Evolutionary conservation across 1,140 invertebrate genomes (phyloP).

Genomic region (Drosophila athabasca): DNA sequence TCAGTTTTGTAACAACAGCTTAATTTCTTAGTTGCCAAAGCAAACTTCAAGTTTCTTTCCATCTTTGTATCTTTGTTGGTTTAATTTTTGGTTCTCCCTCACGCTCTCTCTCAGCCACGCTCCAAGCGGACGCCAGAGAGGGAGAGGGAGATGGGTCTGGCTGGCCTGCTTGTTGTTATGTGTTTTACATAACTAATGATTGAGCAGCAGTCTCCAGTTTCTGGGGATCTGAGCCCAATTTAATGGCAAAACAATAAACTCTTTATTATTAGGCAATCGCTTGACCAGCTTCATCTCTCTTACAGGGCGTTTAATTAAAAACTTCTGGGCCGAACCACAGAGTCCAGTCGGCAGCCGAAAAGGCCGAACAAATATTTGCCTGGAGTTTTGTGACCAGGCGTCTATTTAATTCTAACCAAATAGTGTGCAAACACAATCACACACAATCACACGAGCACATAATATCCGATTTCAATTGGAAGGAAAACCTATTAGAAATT

Average conservation of each 20-base stretch:
- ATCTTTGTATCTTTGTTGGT: conserved; percentile 27
- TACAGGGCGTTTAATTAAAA: conserved; percentile 62
- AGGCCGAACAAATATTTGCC: conserved; percentile 41
- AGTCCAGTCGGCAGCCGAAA: conserved; percentile 7
- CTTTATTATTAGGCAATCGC: conserved; percentile 43
- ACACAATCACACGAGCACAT: conserved; percentile 26
- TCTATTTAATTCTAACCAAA: conserved; percentile 53
- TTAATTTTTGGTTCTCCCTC: conserved; percentile 29
- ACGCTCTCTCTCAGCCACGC: conserved; percentile 11
- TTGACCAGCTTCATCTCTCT: conserved; percentile 18
- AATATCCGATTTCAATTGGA: conserved; percentile 73
- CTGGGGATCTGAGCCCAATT: conserved; percentile 10
- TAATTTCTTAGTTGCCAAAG: conserved; percentile 45
- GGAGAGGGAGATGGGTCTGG: not conserved
- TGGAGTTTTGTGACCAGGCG: conserved; percentile 22
- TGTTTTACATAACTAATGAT: conserved; percentile 63
- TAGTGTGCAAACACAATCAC: conserved; percentile 50
- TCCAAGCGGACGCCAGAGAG: not conserved
- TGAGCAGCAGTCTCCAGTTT: not conserved
- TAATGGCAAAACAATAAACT: conserved; percentile 39
- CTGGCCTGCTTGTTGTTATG: conserved; percentile 22
- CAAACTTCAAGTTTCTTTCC: conserved; percentile 42
- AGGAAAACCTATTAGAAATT: conserved; percentile 79
- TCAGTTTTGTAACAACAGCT: conserved; percentile 47
- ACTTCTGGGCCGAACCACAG: conserved; percentile 31